A percentile compares a stretch with the other conserved stretches of the same genome.
Evolutionary conservation across 2,113 vertebrate genomes (phyloP).

Genomic region (Aptenodytes forsteri): DNA sequence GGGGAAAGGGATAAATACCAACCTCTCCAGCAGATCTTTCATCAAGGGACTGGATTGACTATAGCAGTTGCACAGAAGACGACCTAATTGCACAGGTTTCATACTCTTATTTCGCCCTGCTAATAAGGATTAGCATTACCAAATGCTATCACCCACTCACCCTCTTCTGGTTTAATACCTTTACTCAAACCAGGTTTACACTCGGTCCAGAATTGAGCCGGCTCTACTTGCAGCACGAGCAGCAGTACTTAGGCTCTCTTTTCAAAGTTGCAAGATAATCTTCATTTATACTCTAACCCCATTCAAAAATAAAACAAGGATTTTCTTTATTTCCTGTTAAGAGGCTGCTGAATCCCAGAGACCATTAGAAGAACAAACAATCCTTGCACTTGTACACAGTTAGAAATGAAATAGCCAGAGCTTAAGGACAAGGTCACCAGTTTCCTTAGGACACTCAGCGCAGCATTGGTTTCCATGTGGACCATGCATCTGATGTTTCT

Average conservation of each 20-base stretch:
- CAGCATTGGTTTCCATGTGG: fast-evolving
- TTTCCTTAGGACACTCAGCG: not conserved
- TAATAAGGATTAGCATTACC: not conserved
- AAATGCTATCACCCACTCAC: not conserved
- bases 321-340: not conserved
- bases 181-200: not conserved
- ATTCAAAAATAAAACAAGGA: not conserved
- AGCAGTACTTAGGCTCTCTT: not conserved
- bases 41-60: not conserved
- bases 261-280: not conserved
- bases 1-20: not conserved
- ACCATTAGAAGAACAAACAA: not conserved
- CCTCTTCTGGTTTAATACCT: not conserved
- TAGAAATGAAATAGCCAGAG: not conserved
- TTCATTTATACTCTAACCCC: not conserved
- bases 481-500: not conserved
- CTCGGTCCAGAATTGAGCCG: fast-evolving
- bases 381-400: not conserved
- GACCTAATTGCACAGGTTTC: not conserved
- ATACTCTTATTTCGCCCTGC: not conserved
- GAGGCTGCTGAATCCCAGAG: not conserved
- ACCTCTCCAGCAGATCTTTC: not conserved
- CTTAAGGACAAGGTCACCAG: not conserved
- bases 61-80: not conserved
- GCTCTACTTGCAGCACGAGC: not conserved